Conservation (phyloP, 2,797 vertebrate species). For the Alectoris magna region DNA sequence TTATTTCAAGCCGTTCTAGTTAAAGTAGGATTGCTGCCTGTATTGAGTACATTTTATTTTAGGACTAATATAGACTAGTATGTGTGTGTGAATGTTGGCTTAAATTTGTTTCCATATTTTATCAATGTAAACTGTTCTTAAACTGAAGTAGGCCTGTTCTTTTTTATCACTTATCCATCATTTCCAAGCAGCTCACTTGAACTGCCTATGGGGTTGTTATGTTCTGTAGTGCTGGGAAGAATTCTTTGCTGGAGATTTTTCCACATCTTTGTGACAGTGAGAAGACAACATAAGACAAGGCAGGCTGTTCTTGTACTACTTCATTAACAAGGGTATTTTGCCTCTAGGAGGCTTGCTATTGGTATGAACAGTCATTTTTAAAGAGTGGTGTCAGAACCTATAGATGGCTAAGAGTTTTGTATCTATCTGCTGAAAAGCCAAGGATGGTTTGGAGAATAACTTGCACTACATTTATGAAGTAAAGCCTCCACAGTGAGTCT, state of each 20-base stretch:
- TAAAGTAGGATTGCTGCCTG: neutral
- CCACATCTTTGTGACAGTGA: slow-evolving; percentile 17
- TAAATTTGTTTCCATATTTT: neutral
- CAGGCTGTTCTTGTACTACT: slow-evolving; percentile 16
- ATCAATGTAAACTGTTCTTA: slow-evolving; percentile 3
- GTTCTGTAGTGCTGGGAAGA: neutral
- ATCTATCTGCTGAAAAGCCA: neutral
- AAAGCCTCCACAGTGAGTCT: neutral
- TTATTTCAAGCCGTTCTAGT: neutral
- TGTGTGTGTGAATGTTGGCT: neutral
- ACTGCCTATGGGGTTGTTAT: slow-evolving; percentile 9
- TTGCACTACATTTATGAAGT: neutral
- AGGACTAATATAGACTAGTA: neutral
- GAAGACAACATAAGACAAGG: slow-evolving; percentile 36
- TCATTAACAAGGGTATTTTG: slow-evolving; percentile 46
- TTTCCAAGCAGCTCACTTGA: slow-evolving; percentile 43
- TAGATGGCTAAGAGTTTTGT: neutral
- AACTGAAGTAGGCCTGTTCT: neutral
- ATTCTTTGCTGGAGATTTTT: slow-evolving; percentile 20
- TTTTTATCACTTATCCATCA: neutral
- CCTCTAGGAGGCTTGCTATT: slow-evolving; percentile 16
- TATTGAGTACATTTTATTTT: neutral
- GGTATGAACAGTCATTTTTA: neutral
- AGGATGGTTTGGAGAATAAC: neutral
- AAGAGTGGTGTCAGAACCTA: slow-evolving; percentile 13